Evolutionary conservation across 2,888 invertebrate genomes (phyloP).

Genomic region (Pycnomerus fuliginosus): DNA sequence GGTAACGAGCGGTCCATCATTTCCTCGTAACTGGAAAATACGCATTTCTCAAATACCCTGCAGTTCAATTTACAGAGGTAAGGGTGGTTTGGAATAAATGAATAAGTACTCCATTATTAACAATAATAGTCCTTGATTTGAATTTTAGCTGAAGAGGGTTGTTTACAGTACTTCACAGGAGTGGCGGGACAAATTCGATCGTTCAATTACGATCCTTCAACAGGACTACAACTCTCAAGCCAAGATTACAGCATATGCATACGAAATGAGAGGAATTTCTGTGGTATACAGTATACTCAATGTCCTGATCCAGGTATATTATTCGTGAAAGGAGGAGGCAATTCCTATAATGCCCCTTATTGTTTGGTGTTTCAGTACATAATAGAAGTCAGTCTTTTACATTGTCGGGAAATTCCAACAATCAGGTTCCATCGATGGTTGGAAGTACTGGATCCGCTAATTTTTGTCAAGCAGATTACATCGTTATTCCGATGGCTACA

Average conservation of each 20-base stretch:
- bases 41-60: constrained; percentile 79
- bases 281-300: constrained; percentile 79
- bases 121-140: not conserved
- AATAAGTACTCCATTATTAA: not conserved
- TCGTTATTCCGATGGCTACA: constrained; percentile 75
- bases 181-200: constrained; percentile 79
- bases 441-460: constrained; percentile 66
- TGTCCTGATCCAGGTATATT: constrained; percentile 59
- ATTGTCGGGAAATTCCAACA: constrained; percentile 74
- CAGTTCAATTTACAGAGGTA: constrained; percentile 69
- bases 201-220: constrained; percentile 78
- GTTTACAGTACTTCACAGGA: constrained; percentile 77
- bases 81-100: constrained; percentile 14
- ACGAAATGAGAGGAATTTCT: constrained; percentile 81
- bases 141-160: constrained; percentile 68
- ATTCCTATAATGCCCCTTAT: not conserved
- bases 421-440: constrained; percentile 68
- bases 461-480: constrained; percentile 76
- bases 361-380: constrained; percentile 56
- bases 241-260: constrained; percentile 88
- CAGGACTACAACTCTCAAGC: constrained; percentile 79
- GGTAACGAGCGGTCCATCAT: constrained; percentile 74
- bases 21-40: constrained; percentile 77
- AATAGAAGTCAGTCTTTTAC: constrained; percentile 75
- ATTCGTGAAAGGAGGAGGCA: not conserved